Base-by-base conservation (phyloP, 2,797 vertebrate genomes). In the Tarsius wallacei region DNA sequence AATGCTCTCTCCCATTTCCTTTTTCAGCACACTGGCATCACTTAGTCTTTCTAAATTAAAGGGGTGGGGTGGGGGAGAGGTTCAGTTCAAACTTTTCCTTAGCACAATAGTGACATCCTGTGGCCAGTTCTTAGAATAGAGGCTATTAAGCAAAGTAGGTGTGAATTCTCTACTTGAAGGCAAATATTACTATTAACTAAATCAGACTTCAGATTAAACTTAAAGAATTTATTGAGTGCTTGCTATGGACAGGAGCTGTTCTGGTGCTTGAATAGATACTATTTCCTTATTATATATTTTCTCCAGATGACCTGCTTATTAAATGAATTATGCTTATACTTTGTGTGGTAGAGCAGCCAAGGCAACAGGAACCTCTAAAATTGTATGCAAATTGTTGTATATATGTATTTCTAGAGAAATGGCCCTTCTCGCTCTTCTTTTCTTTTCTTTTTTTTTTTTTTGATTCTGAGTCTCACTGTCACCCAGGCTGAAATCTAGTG, bases 101-200 rank as follows among this genome's bases (percentile, higher is more conserved):
- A 73, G 93, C 68, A 89, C 90, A 94, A 91, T 47, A 96, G 92
- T 87, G 97, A 94, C 98, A 97, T 77, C 96, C 1, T 87, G 97
- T 98, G 98, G 96, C 49, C 55, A 97, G 31, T 86, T 86, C 49
- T 36, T 90, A 42, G 59, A 93, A 96, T 19, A 86, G 36, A 64
- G 0, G 53, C 0, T 64, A 63, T 47, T 77, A 71, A 87, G 64
- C 15, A 6, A 15, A 70, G 31, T 53, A 68, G 3, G 11, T 82
- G 22, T 90, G 33, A 64, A 82, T 85, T 94, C 7, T 14, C 47
- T 82, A 3, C 33, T 53, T 31, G 22, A 86, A 91, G 28, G 57
- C 47, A 74, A 86, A 90, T 83, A 86, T 36, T 66, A n/a, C 26
- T 85, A 0, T 85, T 74, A 96, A 87, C 28, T 8, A 33, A 19